A percentile compares a stretch with the other conserved stretches of the same genome.
Evolutionary conservation across 1,140 invertebrate species (phyloP).

Genomic region (Dreissena polymorpha): DNA sequence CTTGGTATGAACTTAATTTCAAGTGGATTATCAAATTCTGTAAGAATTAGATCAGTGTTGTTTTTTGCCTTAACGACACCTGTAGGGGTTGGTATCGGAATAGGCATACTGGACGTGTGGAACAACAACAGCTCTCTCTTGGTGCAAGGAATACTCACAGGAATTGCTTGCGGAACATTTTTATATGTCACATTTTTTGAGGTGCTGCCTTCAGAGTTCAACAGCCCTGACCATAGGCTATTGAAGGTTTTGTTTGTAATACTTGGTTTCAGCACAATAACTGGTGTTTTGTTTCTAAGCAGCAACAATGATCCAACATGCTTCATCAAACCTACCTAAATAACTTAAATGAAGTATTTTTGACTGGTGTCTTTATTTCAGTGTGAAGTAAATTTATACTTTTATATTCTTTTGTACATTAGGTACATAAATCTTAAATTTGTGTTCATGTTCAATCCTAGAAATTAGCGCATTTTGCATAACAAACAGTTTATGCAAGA

Average conservation of each 20-base stretch:
- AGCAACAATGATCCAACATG: constrained; percentile 38
- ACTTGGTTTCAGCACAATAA: constrained; percentile 70
- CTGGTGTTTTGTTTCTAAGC: constrained; percentile 66
- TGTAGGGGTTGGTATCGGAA: constrained; percentile 83
- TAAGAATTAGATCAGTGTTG: constrained; percentile 73
- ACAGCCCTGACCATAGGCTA: constrained; percentile 65
- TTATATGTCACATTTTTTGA: constrained; percentile 96
- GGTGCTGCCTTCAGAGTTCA: constrained; percentile 85
- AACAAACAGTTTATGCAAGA: too few species aligned
- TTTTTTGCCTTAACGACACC: constrained; percentile 87
- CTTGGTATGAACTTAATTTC: constrained; percentile 85
- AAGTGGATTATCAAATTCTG: constrained; percentile 82
- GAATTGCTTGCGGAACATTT: constrained; percentile 93
- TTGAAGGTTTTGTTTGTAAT: constrained; percentile 73
- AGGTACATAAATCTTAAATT: too few species aligned
- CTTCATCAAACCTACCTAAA: constrained; percentile 32
- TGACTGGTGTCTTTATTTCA: too few species aligned
- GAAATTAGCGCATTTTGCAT: too few species aligned
- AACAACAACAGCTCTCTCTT: constrained; percentile 75
- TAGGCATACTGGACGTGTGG: constrained; percentile 80
- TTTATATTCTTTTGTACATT: too few species aligned
- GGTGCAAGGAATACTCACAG: constrained; percentile 82
- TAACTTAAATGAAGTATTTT: too few species aligned
- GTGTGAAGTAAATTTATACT: too few species aligned
- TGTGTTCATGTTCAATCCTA: too few species aligned